Percentiles rank a stretch among this genome's conserved stretches.
Evolutionary conservation across 2,888 invertebrate species (phyloP).

Genomic region (Dryobota labecula): DNA sequence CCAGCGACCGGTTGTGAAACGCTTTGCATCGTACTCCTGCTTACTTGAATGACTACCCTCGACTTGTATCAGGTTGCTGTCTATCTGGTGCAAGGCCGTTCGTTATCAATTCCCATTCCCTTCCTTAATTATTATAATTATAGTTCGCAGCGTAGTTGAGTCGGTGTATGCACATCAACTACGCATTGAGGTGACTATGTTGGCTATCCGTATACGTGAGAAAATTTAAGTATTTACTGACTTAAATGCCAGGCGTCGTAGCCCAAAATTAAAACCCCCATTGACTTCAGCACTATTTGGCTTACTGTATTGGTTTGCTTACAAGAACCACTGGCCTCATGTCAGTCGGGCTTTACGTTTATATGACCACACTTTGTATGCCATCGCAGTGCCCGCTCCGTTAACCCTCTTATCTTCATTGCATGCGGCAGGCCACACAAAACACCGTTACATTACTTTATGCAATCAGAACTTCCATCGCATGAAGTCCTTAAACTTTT

Average conservation of each 20-base stretch:
- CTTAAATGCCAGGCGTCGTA: background rate
- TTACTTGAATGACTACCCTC: background rate
- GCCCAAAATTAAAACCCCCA: slow-evolving; percentile 7
- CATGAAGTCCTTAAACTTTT: slow-evolving; percentile 60
- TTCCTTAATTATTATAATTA: background rate
- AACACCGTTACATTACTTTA: slow-evolving; percentile 79
- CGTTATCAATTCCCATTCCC: too few relatives aligned
- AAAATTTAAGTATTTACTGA: background rate
- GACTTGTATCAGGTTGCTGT: background rate
- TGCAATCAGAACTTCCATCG: slow-evolving; percentile 74
- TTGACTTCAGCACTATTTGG: background rate
- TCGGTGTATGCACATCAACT: background rate
- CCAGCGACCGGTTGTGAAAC: background rate
- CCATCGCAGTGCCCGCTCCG: slow-evolving; percentile 75
- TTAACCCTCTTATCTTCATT: slow-evolving; percentile 84
- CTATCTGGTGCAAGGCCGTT: too few relatives aligned
- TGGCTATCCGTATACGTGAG: background rate
- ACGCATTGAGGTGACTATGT: background rate
- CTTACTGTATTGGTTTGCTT: slow-evolving; percentile 17
- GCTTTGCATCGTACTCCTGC: background rate
- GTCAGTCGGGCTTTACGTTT: slow-evolving; percentile 32
- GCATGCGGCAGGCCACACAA: slow-evolving; percentile 71
- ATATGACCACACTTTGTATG: slow-evolving; percentile 74
- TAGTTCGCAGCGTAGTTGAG: background rate
- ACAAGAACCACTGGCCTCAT: slow-evolving; percentile 17